Conservation (phyloP, 2,113 vertebrate genomes). For the Phodopus roborovskii region DNA sequence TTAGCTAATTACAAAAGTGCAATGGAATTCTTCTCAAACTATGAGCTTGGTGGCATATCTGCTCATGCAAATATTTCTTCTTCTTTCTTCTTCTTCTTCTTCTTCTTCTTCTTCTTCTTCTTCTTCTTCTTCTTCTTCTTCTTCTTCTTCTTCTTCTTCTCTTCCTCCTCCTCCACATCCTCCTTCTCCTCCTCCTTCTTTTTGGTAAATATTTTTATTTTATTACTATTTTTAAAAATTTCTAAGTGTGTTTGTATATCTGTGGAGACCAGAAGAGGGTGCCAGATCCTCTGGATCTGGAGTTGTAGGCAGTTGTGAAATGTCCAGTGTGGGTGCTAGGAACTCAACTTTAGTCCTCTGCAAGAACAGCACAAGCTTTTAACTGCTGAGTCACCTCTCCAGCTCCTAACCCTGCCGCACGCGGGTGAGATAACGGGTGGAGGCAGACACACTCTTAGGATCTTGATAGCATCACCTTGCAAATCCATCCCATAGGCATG, state of each 20-base stretch:
- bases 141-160: too few species aligned
- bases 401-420: neutral
- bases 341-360: neutral
- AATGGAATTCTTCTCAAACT: neutral
- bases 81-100: neutral
- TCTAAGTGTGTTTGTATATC: neutral
- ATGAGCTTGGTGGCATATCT: neutral
- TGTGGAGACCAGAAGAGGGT: neutral
- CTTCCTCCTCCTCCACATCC: too few species aligned
- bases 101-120: too few species aligned
- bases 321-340: neutral
- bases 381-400: neutral
- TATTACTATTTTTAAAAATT: neutral
- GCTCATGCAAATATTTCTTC: neutral
- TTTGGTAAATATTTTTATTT: neutral
- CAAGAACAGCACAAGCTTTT: neutral
- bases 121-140: too few species aligned
- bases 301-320: neutral
- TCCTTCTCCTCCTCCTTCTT: too few species aligned
- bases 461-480: neutral
- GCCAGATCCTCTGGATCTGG: neutral
- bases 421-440: neutral
- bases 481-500: neutral
- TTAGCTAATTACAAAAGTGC: neutral
- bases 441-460: neutral